Percentiles rank a stretch among this genome's conserved stretches.
phyloP scores from a whole-genome alignment of 92 coral and sea anemone genomes.

The Porites evermanni region DNA sequence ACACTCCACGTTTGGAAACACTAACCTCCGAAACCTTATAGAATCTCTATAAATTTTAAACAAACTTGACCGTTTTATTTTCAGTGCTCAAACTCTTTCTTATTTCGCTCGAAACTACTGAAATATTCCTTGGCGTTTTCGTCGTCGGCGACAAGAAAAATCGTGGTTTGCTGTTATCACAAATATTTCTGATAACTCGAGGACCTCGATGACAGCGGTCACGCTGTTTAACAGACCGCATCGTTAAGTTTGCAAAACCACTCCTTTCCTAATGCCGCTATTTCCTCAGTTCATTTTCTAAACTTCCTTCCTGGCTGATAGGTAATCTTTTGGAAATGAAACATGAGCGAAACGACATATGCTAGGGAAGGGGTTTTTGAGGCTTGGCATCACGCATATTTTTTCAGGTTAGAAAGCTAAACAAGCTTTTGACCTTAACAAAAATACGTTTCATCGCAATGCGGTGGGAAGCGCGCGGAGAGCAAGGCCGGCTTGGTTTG shows the following conservation, averaged over 20 bases:
- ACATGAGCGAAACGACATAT: slow-evolving; percentile 30
- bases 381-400: slow-evolving; percentile 28
- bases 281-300: slow-evolving; percentile 63
- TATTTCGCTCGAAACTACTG: not conserved
- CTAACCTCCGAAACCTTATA: not conserved
- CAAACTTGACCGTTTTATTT: not conserved
- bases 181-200: slow-evolving; percentile 85
- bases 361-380: slow-evolving; percentile 11
- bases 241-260: slow-evolving; percentile 33
- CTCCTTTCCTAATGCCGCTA: slow-evolving; percentile 47
- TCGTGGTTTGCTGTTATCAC: slow-evolving; percentile 75
- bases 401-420: slow-evolving; percentile 41
- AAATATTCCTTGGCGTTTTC: slow-evolving; percentile 8
- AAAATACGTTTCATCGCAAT: slow-evolving; percentile 12
- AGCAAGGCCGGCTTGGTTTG: not conserved
- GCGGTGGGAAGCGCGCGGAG: not conserved
- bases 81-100: not conserved
- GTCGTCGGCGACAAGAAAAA: slow-evolving; percentile 61
- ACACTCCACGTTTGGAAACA: not conserved
- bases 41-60: not conserved
- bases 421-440: slow-evolving; percentile 50
- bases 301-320: slow-evolving; percentile 72
- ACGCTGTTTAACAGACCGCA: slow-evolving; percentile 62
- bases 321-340: slow-evolving; percentile 37
- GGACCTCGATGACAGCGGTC: slow-evolving; percentile 87